Evolutionary conservation across 2,113 vertebrate genomes (phyloP).

Genomic region (Poeciliopsis occidentalis): DNA sequence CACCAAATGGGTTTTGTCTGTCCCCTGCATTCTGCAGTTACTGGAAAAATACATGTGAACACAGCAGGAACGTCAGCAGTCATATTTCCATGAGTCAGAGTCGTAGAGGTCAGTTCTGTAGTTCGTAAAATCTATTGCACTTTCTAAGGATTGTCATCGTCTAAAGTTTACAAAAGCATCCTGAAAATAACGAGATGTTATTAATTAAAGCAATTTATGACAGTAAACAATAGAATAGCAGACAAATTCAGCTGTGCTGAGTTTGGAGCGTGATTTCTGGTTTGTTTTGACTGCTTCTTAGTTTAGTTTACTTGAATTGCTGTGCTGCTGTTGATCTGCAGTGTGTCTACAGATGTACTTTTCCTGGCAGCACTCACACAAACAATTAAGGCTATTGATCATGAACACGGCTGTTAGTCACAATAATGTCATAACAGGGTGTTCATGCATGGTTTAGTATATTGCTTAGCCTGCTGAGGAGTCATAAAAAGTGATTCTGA

Average conservation of each 20-base stretch:
- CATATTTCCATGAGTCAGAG: constrained; percentile 20
- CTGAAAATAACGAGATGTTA: not conserved
- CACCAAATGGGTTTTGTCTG: constrained; percentile 46
- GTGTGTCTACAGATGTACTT: constrained; percentile 51
- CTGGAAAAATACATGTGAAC: constrained; percentile 35
- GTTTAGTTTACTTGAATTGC: constrained; percentile 55
- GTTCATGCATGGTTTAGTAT: constrained; percentile 36
- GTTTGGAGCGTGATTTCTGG: constrained; percentile 49
- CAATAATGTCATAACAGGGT: constrained; percentile 53
- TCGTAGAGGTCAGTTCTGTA: not conserved
- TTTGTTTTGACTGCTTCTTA: constrained; percentile 64
- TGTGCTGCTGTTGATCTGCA: constrained; percentile 61
- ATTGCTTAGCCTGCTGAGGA: constrained; percentile 20
- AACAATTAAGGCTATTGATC: constrained; percentile 50
- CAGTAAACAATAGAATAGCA: not conserved
- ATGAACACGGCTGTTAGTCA: constrained; percentile 52
- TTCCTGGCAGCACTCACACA: constrained; percentile 47
- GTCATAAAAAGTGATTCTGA: constrained; percentile 43
- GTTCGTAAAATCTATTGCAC: constrained; percentile 9
- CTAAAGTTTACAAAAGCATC: not conserved
- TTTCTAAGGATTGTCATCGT: constrained; percentile 6
- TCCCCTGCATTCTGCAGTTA: constrained; percentile 26
- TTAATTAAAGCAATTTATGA: not conserved
- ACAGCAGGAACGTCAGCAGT: constrained; percentile 34
- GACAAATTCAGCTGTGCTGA: not conserved